Percentiles rank a stretch among this genome's conserved stretches.
Conservation (phyloP, 2,888 invertebrate species). For the Eupithecia insigniata region DNA sequence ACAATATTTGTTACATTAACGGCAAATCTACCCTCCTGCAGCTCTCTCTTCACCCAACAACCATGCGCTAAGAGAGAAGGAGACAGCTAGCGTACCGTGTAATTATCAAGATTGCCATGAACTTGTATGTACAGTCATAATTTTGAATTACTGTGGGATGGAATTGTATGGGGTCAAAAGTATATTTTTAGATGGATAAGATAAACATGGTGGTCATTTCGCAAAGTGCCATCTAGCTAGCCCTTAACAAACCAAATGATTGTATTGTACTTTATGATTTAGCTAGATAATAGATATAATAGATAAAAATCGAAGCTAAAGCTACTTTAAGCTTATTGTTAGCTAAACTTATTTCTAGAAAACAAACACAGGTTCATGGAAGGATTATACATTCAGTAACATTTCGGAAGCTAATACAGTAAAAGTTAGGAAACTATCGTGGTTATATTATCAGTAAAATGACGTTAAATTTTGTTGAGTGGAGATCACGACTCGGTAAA, state of each 20-base stretch:
- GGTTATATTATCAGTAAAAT: too few species aligned
- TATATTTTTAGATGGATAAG: background rate
- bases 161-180: slow-evolving; percentile 13
- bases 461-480: too few species aligned
- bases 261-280: background rate
- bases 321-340: background rate
- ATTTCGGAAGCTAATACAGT: background rate
- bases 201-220: slow-evolving; percentile 1
- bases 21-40: slow-evolving; percentile 50
- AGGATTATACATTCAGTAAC: background rate
- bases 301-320: background rate
- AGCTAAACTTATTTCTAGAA: background rate
- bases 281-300: background rate
- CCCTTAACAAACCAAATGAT: background rate
- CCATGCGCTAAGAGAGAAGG: slow-evolving; percentile 25
- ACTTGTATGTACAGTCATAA: slow-evolving; percentile 48
- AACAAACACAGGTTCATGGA: background rate
- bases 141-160: slow-evolving; percentile 41
- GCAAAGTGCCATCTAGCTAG: background rate
- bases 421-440: too few species aligned
- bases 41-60: slow-evolving; percentile 41
- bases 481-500: too few species aligned
- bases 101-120: slow-evolving; percentile 53
- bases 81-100: slow-evolving; percentile 42
- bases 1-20: slow-evolving; percentile 71